Base-by-base conservation (phyloP, 2,797 vertebrate genomes). In the Streptopelia turtur region DNA sequence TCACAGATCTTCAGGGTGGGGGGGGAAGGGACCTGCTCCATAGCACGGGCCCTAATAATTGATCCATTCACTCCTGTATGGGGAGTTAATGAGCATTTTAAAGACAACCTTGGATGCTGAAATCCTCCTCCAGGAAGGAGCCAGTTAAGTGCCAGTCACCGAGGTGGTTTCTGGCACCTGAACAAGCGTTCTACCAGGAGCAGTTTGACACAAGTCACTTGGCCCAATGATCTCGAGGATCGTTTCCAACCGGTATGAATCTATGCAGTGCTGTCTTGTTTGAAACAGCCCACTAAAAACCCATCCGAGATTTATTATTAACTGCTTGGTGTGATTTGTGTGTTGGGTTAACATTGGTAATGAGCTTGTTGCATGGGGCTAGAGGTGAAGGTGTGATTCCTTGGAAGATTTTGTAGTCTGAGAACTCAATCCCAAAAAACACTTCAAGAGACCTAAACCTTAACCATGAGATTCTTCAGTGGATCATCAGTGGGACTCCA, bases 341-440 rank as follows among this genome's bases (percentile, higher is more conserved):
- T 43, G 39, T 24, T 30, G 28, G 21, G 14, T 70, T 55, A 28
- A 25, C 18, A 2, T 8, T 16, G 10, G 25, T 43, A 59, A 10
- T 8, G 5, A 76, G 52, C 21, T 82, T 0, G 0, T 35, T 49
- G 50, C 45, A n/a, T 0, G 0, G 35, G 39, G 22, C 22, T 39
- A 15, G 35, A 28, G 41, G 5, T 35, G 35, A 52, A 52, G 23
- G 25, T 71, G 59, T 18, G 43, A 2, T 30, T 49, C 27, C 66
- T 57, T 69, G 66, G 39, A 33, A 59, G 50, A 27, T 9, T 28
- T 79, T 1, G 0, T 31, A n/a, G 53, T 5, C n/a, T 50, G 49
- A 57, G 49, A 13, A 25, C 33, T 81, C 20, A 4, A 11, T 57
- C 49, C 27, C 53, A 47, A 31, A 68, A 64, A 49, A 63, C 21